Evolutionary conservation across 2,888 invertebrate genomes (phyloP).

Genomic region (Stenurella melanura): DNA sequence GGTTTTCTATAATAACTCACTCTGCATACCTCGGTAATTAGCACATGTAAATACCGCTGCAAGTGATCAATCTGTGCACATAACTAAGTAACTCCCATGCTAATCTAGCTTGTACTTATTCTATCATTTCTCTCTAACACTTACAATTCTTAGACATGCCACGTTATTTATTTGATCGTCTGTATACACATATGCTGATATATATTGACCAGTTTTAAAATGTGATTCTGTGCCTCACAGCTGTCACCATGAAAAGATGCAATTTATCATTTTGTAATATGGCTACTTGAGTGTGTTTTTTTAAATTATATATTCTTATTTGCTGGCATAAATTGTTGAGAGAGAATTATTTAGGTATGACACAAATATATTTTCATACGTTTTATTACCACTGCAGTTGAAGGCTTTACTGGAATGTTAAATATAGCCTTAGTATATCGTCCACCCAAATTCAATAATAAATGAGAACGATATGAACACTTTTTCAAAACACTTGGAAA

Average conservation of each 20-base stretch:
- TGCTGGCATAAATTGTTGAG: too few relatives aligned
- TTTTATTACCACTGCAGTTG: too few relatives aligned
- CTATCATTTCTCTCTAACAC: constrained; percentile 24
- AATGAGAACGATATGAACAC: too few relatives aligned
- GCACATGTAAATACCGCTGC: constrained; percentile 65
- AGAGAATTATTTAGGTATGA: too few relatives aligned
- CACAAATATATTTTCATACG: too few relatives aligned
- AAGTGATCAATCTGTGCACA: constrained; percentile 64
- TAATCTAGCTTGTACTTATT: constrained; percentile 46
- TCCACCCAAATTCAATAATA: too few relatives aligned
- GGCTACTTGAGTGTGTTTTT: too few relatives aligned
- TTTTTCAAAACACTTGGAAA: too few relatives aligned
- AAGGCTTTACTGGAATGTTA: too few relatives aligned
- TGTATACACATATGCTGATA: neutral
- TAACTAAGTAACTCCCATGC: constrained; percentile 58
- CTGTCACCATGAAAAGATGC: neutral
- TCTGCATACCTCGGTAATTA: constrained; percentile 61
- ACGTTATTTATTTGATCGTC: constrained; percentile 20
- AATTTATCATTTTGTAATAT: too few relatives aligned
- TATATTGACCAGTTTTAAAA: constrained; percentile 9
- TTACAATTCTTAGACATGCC: constrained; percentile 10
- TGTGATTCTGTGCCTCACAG: neutral
- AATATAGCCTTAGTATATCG: too few relatives aligned
- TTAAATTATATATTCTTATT: too few relatives aligned
- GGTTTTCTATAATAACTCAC: constrained; percentile 50